Base-by-base conservation (phyloP, 2,113 vertebrate species). In the Callipepla californica region DNA sequence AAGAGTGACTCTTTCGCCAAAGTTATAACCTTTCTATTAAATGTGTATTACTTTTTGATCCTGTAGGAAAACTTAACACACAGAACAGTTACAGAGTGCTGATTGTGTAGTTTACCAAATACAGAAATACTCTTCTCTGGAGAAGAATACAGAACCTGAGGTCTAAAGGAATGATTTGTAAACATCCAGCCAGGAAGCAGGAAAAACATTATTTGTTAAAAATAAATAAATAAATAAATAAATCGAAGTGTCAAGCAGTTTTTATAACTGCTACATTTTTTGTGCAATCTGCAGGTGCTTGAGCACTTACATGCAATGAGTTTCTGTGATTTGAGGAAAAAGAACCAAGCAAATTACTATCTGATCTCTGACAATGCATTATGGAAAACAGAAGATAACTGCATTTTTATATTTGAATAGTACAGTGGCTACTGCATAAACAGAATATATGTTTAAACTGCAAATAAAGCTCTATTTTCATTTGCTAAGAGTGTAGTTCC, bases 171-270 rank as follows among this genome's bases (percentile, higher is more conserved):
- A 51, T 7, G 48, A 8, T n/a, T 47, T 66, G 36, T 40, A 92
- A 87, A 81, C 51, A 84, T 62, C 8, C 42, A 91, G 4, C 36
- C 28, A 89, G 30, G 73, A 84, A 47, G 19, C 6, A 79, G 15
- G 9, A 90, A 48, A 26, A 77, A 40, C 40, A 40, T 40, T 11
- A 40, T 40, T 40, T 40, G 40, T 40, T 40, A 90, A 48, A 36
- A 36, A 36, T 36, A 36, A 36, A 36, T n/a, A n/a, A 36, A 36
- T 36, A 36, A 36, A 36, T 6, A 36, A 36, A 7, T n/a, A 18
- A 66, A 7, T 1, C 6, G 5, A 65, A 76, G 5, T 2, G 5
- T 47, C 0, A 3, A 58, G 9, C 55, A 13, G 1, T 44, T 69
- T 77, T 89, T 65, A 30, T 32, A 78, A 44, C 2, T 4, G 5